These are phyloP conservation scores for Magallana angulata DNA, from an alignment of 1,140 invertebrate genomes.

Conservation along the genomic window DNA sequence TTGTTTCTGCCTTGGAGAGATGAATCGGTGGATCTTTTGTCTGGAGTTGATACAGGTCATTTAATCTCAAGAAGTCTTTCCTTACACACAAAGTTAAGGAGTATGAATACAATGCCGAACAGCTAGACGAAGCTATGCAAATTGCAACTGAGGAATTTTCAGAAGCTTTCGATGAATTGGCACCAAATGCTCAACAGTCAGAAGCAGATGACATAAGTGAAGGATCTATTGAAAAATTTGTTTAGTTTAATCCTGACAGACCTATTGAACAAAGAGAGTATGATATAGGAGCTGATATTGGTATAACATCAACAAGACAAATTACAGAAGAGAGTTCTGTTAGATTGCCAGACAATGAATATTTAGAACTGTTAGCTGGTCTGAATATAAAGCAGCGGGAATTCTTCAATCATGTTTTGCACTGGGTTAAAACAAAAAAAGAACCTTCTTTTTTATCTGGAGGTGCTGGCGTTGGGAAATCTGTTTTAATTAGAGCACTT, in stretches of 20 bases:
- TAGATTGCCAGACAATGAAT: constrained; percentile 37
- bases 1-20: no score
- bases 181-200: constrained; percentile 18
- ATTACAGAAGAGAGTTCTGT: background rate
- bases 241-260: constrained; percentile 37
- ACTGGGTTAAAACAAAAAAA: constrained; percentile 31
- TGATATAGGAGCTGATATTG: constrained; percentile 43
- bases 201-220: constrained; percentile 13
- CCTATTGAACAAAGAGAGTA: constrained; percentile 39
- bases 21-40: no score
- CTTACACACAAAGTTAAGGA: background rate
- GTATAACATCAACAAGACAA: constrained; percentile 23
- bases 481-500: background rate
- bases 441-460: constrained; percentile 49
- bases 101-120: constrained; percentile 39
- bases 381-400: constrained; percentile 45
- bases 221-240: constrained; percentile 16
- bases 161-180: constrained; percentile 5
- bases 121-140: background rate
- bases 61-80: background rate
- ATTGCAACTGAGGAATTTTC: background rate
- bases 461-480: constrained; percentile 54
- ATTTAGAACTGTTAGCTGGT: background rate
- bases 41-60: background rate
- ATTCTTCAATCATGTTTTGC: constrained; percentile 47